These are phyloP conservation scores for Arizona elegans DNA, from an alignment of 2,113 vertebrate species.

Conservation along the genomic window DNA sequence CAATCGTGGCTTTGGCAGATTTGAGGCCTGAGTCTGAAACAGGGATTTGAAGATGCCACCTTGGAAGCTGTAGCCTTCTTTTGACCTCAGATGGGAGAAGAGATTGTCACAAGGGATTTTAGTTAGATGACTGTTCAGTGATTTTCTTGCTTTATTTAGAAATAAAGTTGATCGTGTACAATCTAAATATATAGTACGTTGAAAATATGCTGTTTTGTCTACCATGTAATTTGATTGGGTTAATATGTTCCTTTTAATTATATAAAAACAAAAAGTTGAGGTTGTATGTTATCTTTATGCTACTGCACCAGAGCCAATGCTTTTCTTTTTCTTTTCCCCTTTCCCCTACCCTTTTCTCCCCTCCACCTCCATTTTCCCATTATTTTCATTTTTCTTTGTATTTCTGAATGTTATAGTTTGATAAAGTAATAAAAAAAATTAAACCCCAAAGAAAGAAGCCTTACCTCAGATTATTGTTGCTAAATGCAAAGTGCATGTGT, in stretches of 20 bases:
- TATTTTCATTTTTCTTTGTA: too few species aligned
- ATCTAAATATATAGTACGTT: not conserved
- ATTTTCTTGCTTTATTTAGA: not conserved
- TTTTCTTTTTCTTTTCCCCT: too few species aligned
- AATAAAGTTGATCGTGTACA: not conserved
- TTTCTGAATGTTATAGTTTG: too few species aligned
- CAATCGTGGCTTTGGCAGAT: slow-evolving; percentile 70
- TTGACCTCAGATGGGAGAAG: not conserved
- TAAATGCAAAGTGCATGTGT: not conserved
- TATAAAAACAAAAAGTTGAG: too few species aligned
- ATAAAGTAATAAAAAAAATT: too few species aligned
- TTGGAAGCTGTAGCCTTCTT: not conserved
- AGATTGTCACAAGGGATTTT: not conserved
- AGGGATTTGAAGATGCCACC: not conserved
- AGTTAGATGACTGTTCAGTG: not conserved
- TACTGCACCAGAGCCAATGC: too few species aligned
- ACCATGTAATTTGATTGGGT: too few species aligned
- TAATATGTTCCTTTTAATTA: too few species aligned
- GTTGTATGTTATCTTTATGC: too few species aligned
- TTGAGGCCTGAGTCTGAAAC: not conserved
- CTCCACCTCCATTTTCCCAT: too few species aligned
- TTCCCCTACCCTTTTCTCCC: too few species aligned
- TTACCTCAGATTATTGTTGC: not conserved
- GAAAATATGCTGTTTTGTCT: not conserved
- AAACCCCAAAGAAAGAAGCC: too few species aligned